A percentile compares a stretch with the other conserved stretches of the same genome.
Conservation (phyloP, 2,888 invertebrate genomes). For the Athripsodes cinereus region DNA sequence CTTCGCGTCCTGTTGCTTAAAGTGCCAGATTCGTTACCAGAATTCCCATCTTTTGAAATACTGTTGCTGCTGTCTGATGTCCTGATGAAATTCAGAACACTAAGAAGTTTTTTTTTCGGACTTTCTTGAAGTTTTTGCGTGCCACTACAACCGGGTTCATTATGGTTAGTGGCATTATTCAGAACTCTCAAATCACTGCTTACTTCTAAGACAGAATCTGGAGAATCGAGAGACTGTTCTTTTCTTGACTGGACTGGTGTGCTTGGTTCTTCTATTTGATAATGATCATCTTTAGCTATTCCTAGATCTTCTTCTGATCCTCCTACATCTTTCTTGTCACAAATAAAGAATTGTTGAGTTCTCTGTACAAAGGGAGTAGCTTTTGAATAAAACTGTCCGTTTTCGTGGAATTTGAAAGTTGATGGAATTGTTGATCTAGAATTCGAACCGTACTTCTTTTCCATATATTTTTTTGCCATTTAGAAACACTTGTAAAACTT, state of each 20-base stretch:
- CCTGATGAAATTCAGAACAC: slow-evolving; percentile 20
- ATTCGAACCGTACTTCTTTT: too few relatives aligned
- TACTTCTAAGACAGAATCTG: slow-evolving; percentile 22
- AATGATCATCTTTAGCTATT: slow-evolving; percentile 4
- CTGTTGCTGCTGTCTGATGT: slow-evolving; percentile 10
- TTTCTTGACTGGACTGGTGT: not conserved
- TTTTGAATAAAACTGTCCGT: slow-evolving; percentile 47
- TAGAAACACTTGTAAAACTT: not conserved
- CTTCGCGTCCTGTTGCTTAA: slow-evolving; percentile 9
- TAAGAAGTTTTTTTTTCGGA: slow-evolving; percentile 23
- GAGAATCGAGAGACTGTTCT: slow-evolving; percentile 19
- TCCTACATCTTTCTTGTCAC: slow-evolving; percentile 32
- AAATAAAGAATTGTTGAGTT: slow-evolving; percentile 45
- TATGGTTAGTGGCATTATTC: not conserved
- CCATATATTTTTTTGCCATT: slow-evolving; percentile 53
- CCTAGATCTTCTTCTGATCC: slow-evolving; percentile 27
- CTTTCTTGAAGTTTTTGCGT: slow-evolving; percentile 15
- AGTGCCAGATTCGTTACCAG: not conserved
- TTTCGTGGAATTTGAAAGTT: slow-evolving; percentile 46
- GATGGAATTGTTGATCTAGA: slow-evolving; percentile 45
- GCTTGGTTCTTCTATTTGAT: not conserved
- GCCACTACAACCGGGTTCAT: not conserved
- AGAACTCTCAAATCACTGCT: not conserved
- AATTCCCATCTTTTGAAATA: slow-evolving; percentile 5
- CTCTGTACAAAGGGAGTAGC: slow-evolving; percentile 49